phyloP scores from a whole-genome alignment of 2,797 vertebrate genomes.

The Gallinago stenura region DNA sequence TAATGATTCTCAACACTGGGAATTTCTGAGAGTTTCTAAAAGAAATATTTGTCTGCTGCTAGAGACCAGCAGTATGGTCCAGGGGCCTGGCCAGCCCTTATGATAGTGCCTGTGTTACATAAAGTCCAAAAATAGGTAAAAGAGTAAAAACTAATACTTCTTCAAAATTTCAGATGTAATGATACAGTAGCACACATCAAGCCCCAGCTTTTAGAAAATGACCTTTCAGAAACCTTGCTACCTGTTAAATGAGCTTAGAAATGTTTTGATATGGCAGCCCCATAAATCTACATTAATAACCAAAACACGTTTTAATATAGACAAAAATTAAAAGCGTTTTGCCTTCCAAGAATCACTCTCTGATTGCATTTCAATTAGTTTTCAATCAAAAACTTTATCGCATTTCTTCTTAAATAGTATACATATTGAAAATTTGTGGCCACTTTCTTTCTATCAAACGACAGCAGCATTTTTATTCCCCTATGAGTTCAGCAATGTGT shows the following conservation, averaged over 20 bases:
- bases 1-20: background rate
- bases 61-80: background rate
- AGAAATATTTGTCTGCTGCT: background rate
- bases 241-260: background rate
- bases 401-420: background rate
- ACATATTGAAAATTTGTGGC: background rate
- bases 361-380: background rate
- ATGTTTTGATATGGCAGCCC: background rate
- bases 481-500: background rate
- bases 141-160: background rate
- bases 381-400: background rate
- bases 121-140: background rate
- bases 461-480: background rate
- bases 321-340: background rate
- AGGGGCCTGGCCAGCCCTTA: background rate
- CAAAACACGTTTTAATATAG: background rate
- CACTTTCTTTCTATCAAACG: background rate
- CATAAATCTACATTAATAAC: background rate
- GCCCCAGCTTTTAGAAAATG: background rate
- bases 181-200: background rate
- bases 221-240: background rate
- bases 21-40: background rate
- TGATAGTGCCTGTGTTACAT: background rate
- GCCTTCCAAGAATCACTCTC: background rate
- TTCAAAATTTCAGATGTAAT: background rate